These are phyloP conservation scores for Siniperca knerii DNA, from an alignment of 2,113 vertebrate genomes.

Conservation along the genomic window DNA sequence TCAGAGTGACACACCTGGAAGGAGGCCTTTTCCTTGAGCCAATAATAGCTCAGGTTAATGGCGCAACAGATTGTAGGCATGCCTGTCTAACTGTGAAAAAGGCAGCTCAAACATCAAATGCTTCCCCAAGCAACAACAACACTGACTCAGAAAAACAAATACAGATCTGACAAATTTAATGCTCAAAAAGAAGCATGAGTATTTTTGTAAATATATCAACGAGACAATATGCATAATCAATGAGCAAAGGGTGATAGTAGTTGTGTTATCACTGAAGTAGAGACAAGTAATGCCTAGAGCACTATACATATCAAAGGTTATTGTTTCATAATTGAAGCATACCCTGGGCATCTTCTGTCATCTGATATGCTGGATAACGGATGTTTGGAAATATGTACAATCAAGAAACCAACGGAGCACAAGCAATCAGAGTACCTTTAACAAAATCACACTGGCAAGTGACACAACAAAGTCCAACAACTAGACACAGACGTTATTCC, in stretches of 20 bases:
- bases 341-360: background rate
- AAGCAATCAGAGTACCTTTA: background rate
- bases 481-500: background rate
- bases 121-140: conserved; percentile 16
- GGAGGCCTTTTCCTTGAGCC: conserved; percentile 65
- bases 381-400: background rate
- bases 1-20: conserved; percentile 77
- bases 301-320: background rate
- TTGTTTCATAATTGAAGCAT: background rate
- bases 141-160: background rate
- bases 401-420: background rate
- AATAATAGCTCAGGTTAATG: conserved; percentile 69
- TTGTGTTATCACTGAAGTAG: background rate
- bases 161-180: background rate
- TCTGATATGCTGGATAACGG: background rate
- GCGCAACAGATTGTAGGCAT: conserved; percentile 55
- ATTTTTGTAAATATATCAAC: background rate
- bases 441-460: background rate
- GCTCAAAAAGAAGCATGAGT: background rate
- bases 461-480: background rate
- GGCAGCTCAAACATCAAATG: conserved; percentile 13
- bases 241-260: background rate
- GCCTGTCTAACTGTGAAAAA: conserved; percentile 42
- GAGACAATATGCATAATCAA: background rate
- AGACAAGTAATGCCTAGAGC: background rate